Evolutionary conservation across 2,113 vertebrate genomes (phyloP).

Genomic region (Mesocricetus auratus): DNA sequence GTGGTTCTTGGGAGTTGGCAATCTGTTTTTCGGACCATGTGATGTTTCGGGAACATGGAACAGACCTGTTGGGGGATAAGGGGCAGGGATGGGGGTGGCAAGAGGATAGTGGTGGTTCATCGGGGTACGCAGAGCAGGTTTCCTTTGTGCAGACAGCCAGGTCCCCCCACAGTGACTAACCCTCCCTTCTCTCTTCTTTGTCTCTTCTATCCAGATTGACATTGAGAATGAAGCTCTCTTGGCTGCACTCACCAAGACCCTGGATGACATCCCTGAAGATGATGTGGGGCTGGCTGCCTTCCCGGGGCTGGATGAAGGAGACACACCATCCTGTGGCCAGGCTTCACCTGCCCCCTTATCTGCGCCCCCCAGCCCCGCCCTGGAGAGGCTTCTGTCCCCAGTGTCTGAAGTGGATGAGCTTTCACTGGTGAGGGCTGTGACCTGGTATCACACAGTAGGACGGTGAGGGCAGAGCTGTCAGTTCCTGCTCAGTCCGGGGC

Average conservation of each 20-base stretch:
- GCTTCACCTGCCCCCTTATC: slow-evolving; percentile 86
- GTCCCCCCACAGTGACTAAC: neutral
- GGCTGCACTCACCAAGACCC: slow-evolving; percentile 95
- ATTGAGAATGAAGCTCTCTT: slow-evolving; percentile 97
- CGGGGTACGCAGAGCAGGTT: neutral
- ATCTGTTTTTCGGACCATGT: neutral
- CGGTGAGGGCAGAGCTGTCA: slow-evolving; percentile 80
- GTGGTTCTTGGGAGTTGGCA: neutral
- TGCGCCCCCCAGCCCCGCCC: slow-evolving; percentile 84
- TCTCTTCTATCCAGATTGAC: slow-evolving; percentile 89
- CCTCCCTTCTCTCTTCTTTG: neutral
- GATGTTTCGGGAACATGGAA: neutral
- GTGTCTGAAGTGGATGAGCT: slow-evolving; percentile 93
- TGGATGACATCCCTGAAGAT: slow-evolving; percentile 96
- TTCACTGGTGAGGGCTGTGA: slow-evolving; percentile 95
- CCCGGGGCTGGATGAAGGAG: slow-evolving; percentile 92
- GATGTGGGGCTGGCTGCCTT: slow-evolving; percentile 94
- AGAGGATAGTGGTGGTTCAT: neutral
- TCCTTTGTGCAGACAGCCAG: accelerated
- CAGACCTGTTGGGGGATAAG: neutral
- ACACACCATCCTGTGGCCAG: slow-evolving; percentile 87
- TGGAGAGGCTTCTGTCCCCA: slow-evolving; percentile 82
- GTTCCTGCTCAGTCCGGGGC: neutral
- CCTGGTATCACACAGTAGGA: slow-evolving; percentile 88
- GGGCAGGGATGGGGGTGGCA: neutral